Percentiles rank a stretch among this genome's conserved stretches.
These are phyloP conservation scores for Sinella curviseta DNA, from an alignment of 1,140 invertebrate species.

Conservation along the genomic window DNA sequence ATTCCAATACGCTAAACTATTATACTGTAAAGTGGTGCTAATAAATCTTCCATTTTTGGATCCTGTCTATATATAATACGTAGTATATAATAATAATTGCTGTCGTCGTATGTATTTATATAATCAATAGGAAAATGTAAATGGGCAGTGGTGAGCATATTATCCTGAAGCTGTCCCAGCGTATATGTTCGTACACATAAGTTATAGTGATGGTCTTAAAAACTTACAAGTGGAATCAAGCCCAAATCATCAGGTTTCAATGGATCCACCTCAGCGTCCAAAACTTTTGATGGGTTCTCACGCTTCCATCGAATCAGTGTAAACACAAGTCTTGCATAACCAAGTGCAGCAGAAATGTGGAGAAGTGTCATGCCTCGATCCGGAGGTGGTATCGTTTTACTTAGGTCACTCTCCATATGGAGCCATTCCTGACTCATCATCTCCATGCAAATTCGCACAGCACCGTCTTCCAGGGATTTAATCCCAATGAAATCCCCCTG, in stretches of 20 bases:
- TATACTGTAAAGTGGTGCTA: too few relatives aligned
- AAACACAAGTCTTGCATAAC: conserved; percentile 60
- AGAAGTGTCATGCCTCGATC: conserved; percentile 77
- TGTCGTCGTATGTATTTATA: too few relatives aligned
- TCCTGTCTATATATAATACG: too few relatives aligned
- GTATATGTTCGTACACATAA: too few relatives aligned
- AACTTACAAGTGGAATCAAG: conserved; percentile 78
- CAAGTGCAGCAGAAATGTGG: conserved; percentile 75
- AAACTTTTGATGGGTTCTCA: conserved; percentile 79
- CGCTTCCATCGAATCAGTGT: conserved; percentile 81
- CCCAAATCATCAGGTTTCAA: conserved; percentile 82
- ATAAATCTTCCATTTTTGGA: too few relatives aligned
- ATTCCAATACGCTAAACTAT: too few relatives aligned
- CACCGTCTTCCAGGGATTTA: conserved; percentile 45
- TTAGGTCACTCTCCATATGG: conserved; percentile 30
- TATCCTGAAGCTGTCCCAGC: too few relatives aligned
- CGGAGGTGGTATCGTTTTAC: conserved; percentile 52
- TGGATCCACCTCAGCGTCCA: conserved; percentile 89
- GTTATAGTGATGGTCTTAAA: not conserved
- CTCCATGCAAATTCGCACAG: conserved; percentile 47
- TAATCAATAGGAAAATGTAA: too few relatives aligned
- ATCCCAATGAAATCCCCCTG: conserved; percentile 44
- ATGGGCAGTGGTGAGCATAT: too few relatives aligned
- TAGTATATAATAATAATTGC: too few relatives aligned
- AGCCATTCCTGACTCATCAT: conserved; percentile 49